phyloP scores from a whole-genome alignment of 2,888 invertebrate species.

The Chymomyza fuscimana region DNA sequence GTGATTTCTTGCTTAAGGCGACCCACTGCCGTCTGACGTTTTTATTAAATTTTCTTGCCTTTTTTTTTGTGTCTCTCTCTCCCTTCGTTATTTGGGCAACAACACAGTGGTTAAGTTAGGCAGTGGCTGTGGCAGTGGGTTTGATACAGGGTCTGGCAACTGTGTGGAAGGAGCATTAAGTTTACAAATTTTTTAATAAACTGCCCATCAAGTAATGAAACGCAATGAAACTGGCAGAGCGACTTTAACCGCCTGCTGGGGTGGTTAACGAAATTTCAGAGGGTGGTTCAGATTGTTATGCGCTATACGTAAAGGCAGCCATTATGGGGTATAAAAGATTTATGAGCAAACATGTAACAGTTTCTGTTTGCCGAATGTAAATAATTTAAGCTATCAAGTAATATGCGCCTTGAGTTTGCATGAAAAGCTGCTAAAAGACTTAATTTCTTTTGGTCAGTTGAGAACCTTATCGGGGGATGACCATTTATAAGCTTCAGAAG shows the following conservation, averaged over 20 bases:
- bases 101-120: slow-evolving; percentile 7
- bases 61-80: neutral
- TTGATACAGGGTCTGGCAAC: neutral
- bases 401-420: no score
- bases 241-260: neutral
- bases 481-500: no score
- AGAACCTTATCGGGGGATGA: no score
- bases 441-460: no score
- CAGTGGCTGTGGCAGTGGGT: slow-evolving; percentile 14
- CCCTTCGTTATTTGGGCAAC: slow-evolving; percentile 7
- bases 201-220: slow-evolving; percentile 58
- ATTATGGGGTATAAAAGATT: neutral
- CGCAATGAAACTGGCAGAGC: slow-evolving; percentile 15
- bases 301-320: neutral
- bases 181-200: slow-evolving; percentile 70
- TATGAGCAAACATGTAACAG: neutral
- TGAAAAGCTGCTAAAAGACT: no score
- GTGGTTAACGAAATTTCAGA: neutral
- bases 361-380: neutral
- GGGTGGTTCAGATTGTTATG: neutral
- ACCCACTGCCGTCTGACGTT: slow-evolving; percentile 44
- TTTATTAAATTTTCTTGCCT: slow-evolving; percentile 63
- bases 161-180: slow-evolving; percentile 29
- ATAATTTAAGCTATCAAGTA: no score
- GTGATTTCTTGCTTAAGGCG: slow-evolving; percentile 52